Evolutionary conservation across 2,113 vertebrate species (phyloP), one percentile per base, ranked within the genome.

Genomic region (Alligator sinensis): DNA sequence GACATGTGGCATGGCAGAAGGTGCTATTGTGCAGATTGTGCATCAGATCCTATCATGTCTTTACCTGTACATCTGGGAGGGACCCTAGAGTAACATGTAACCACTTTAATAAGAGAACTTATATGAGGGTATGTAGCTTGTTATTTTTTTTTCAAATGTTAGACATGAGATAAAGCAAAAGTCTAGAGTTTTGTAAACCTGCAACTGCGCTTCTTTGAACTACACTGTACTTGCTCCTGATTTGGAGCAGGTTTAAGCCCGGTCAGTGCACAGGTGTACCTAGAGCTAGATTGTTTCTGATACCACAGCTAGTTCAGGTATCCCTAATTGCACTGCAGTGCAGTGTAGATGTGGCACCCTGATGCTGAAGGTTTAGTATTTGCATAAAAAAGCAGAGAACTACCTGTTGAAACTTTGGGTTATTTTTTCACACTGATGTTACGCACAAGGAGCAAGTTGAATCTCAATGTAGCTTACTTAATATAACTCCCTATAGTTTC

Each of bases 221-320:
- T 86, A 60, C 38, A 10, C 25, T 80, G 75, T 77, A 18, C 89
- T 89, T 38, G 19, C 6, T 55, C 54, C 28, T 58, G 0, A 0
- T 0, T 86, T 60, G 75, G 74, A 58, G 27, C 60, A 81, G 34
- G 9, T 86, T 22, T 0, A 0, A 38, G 24, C 18, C 22, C 78
- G 76, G 11, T 17, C 12, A 18, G 11, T 18, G 66, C 63, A 47
- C 10, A 62, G 47, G 47, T 47, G 7, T 47, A 9, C 47, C 47
- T 47, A 47, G 47, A 47, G 47, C 47, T 47, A 47, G 9, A 47
- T 47, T 47, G 47, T 47, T 47, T 47, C 47, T 47, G 47, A 47
- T 47, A 47, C 47, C 47, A 47, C 47, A 47, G 6, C 6, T 47
- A 47, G 47, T 47, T 47, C 47, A 9, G 47, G 8, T 47, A 47